Evolutionary conservation across 2,113 vertebrate species (phyloP), one percentile per base, ranked within the genome.

Genomic region (Nannobrachium achirus): DNA sequence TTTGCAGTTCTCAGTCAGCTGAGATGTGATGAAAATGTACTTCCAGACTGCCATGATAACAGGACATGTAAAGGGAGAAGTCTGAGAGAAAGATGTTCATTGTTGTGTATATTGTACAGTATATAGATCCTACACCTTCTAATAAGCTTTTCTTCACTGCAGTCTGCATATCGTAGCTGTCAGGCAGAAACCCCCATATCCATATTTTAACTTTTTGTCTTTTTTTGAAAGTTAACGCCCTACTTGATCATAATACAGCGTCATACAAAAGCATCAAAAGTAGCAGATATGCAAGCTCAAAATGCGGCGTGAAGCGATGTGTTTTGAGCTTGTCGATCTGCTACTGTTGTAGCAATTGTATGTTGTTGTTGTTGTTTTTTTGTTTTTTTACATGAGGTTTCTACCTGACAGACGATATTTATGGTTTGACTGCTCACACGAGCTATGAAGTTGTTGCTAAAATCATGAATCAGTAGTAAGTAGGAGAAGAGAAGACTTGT

Each of bases 381-480:
- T 25, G 2, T 25, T 33, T 33, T 33, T 33, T 33, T 33, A 33
- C 6, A 33, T 33, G 25, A 33, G 25, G 25, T 33, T 33, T 33
- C 3, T 5, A 33, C 25, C 25, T 5, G 25, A 33, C 3, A 33
- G 25, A 33, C 25, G 25, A 33, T 33, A 55, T 84, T 71, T 52
- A 44, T 71, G 71, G 8, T 57, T 59, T 10, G 9, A 71, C 33
- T 66, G 57, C 33, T 44, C 42, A 52, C 63, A 46, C 49, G 69
- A 62, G 61, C 56, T 68, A 49, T 67, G 53, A 77, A 68, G 63
- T 40, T 13, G 7, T n/a, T n/a, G 11, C 71, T 9, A 38, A 33
- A 33, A 55, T 75, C 16, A 59, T 53, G 69, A 73, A n/a, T 71
- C 44, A 59, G 56, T 46, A 60, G 14, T 66, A 61, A 66, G 71